These are phyloP conservation scores for Ostrea edulis DNA, from an alignment of 1,140 invertebrate genomes.

Conservation along the genomic window DNA sequence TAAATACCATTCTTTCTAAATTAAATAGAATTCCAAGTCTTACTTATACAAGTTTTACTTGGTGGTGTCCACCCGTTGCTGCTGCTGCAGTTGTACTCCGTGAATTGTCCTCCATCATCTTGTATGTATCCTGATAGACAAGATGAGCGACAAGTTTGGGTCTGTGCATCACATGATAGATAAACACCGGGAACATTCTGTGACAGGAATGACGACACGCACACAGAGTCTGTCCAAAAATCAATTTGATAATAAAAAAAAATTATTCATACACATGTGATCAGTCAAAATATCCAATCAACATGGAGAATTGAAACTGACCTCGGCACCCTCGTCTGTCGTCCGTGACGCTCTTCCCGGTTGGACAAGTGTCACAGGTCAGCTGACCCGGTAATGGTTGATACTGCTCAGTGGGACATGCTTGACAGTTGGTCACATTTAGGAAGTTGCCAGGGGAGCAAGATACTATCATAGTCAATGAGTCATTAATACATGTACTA, in stretches of 20 bases:
- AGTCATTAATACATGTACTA: too few relatives aligned
- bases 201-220: neutral
- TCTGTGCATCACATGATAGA: neutral
- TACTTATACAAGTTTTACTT: slow-evolving; percentile 5
- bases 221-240: neutral
- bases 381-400: neutral
- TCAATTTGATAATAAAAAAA: neutral
- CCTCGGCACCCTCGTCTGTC: neutral
- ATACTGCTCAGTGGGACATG: neutral
- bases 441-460: neutral
- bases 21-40: neutral
- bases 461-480: neutral
- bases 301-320: neutral
- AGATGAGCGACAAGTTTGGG: neutral
- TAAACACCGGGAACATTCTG: neutral
- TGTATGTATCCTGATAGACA: neutral
- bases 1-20: too few relatives aligned
- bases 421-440: neutral
- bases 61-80: neutral
- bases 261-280: neutral
- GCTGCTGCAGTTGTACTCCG: neutral
- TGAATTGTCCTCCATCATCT: neutral
- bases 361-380: neutral
- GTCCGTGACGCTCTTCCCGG: neutral
- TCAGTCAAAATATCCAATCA: neutral